These are phyloP conservation scores for Drosophila parvula DNA, from an alignment of 1,140 invertebrate genomes.

Conservation along the genomic window DNA sequence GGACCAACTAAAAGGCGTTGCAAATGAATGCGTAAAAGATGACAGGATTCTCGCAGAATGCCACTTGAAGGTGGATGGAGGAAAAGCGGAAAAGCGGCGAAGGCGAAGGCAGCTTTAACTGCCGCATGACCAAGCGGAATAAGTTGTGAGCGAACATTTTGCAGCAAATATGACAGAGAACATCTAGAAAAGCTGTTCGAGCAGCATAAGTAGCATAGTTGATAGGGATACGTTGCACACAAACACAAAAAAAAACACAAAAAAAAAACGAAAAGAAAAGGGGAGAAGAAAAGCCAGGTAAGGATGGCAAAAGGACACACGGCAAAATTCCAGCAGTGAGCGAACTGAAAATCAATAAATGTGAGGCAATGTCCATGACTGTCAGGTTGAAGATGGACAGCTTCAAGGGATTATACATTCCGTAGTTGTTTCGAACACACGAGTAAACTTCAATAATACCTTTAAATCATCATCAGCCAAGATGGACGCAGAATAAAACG, in stretches of 20 bases:
- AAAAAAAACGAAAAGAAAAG: neutral
- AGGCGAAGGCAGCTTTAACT: conserved; percentile 20
- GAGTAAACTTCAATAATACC: neutral
- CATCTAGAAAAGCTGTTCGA: conserved; percentile 31
- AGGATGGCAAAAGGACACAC: neutral
- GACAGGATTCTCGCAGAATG: conserved; percentile 59
- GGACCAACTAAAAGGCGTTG: conserved; percentile 50
- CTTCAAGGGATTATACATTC: too few species aligned
- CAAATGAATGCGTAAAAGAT: conserved; percentile 75
- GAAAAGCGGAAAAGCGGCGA: too few species aligned
- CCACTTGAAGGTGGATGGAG: conserved; percentile 9
- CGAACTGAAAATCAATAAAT: conserved; percentile 10
- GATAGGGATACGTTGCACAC: conserved; percentile 22
- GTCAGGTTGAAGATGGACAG: neutral
- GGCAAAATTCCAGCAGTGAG: neutral
- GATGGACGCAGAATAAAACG: neutral
- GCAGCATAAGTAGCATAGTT: conserved; percentile 38
- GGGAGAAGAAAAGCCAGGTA: neutral
- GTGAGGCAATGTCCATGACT: neutral
- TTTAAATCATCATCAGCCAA: neutral
- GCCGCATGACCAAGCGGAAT: conserved; percentile 54
- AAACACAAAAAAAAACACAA: neutral
- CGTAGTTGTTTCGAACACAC: too few species aligned
- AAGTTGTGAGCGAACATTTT: conserved; percentile 34
- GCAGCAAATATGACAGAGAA: conserved; percentile 43